A percentile compares a stretch with the other conserved stretches of the same genome.
These are phyloP conservation scores for Graphium colonna DNA, from an alignment of 2,888 invertebrate genomes.

Conservation along the genomic window DNA sequence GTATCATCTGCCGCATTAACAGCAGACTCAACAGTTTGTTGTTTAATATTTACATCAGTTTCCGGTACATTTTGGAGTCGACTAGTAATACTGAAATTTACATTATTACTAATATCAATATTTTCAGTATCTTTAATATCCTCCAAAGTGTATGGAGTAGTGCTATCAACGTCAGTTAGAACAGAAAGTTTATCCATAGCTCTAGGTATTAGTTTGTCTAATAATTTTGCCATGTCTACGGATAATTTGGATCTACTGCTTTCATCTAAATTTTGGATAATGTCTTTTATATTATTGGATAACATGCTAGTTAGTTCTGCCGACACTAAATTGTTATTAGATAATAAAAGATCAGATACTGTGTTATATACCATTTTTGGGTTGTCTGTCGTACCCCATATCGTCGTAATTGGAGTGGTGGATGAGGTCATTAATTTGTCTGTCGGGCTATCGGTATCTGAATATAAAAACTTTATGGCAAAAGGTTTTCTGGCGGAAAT, in stretches of 20 bases:
- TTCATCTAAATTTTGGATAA: slow-evolving; percentile 69
- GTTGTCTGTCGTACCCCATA: slow-evolving; percentile 64
- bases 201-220: slow-evolving; percentile 73
- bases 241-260: slow-evolving; percentile 68
- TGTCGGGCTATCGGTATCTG: slow-evolving; percentile 64
- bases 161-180: slow-evolving; percentile 54
- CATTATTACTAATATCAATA: slow-evolving; percentile 45
- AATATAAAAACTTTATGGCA: slow-evolving; percentile 71
- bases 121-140: slow-evolving; percentile 71
- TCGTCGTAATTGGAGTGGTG: slow-evolving; percentile 46
- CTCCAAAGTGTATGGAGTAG: slow-evolving; percentile 74
- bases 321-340: slow-evolving; percentile 70
- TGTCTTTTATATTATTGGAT: slow-evolving; percentile 68
- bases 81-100: slow-evolving; percentile 39
- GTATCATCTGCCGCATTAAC: slow-evolving; percentile 29
- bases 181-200: slow-evolving; percentile 60
- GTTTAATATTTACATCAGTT: slow-evolving; percentile 60
- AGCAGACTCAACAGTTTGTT: slow-evolving; percentile 39
- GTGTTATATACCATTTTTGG: slow-evolving; percentile 74
- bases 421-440: slow-evolving; percentile 65
- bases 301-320: slow-evolving; percentile 78
- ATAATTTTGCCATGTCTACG: slow-evolving; percentile 73
- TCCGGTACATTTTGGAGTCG: slow-evolving; percentile 54
- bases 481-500: slow-evolving; percentile 72
- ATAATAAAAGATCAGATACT: slow-evolving; percentile 71